Evolutionary conservation across 2,113 vertebrate genomes (phyloP), one percentile per base, ranked within the genome.

Genomic region (Myocastor coypus): DNA sequence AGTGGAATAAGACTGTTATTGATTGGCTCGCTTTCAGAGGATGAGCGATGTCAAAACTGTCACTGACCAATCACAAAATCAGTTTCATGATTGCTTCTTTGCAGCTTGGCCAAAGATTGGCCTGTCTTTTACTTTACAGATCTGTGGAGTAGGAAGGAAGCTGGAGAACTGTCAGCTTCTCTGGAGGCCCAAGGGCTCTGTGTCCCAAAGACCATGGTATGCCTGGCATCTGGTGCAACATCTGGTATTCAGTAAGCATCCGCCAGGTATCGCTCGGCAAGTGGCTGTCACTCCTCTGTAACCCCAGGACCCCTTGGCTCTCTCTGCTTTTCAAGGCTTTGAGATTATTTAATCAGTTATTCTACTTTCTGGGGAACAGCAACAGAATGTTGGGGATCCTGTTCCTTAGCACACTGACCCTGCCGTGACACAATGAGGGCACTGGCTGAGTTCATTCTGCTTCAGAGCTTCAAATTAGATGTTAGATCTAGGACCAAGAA

Each of bases 201-300:
- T 37, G 34, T 57, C n/a, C 10, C 30, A 3, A 26, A 30, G 22
- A 24, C 11, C 11, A 4, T 5, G 0, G 1, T 3, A 1, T 1
- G 1, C 22, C 52, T 61, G 57, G 42, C 50, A 19, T 32, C 66
- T 19, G 16, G 32, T 4, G 4, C 3, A 11, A 3, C 46, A 24
- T 28, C 13, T 61, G 68, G 34, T 46, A 86, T 46, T 7, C 0
- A n/a, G 16, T 1, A 37, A 32, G 19, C 34, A 42, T 12, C 52
- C 69, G 3, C 4, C 3, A 34, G 63, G 1, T 12, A 22, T 2
- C 0, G 0, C 16, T 37, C 52, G 6, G 0, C 1, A 24, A 42
- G 9, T 1, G 8, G n/a, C 34, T 30, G 8, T n/a, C 4, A 28
- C 17, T 55, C 26, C 32, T 83, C 30, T 57, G 4, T 63, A 77